Evolutionary conservation across 1,140 invertebrate genomes (phyloP), one percentile per base, ranked within the genome.

Genomic region (Harpegnathos saltator): DNA sequence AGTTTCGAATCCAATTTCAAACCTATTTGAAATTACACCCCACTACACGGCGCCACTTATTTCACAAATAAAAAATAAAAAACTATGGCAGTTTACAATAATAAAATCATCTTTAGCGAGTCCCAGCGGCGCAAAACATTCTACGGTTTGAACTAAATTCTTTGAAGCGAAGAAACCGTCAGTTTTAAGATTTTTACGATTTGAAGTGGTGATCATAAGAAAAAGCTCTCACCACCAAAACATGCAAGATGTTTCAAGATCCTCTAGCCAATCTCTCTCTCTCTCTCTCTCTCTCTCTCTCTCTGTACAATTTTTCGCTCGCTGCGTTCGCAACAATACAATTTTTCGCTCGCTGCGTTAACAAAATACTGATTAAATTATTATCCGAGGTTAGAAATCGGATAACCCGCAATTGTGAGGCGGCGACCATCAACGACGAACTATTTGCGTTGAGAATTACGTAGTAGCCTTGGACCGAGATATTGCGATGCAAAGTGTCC

Each of bases 401-500:
- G 62, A 26, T 78, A 78, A 78, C 22, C 63, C 33, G 5, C 22
- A 29, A 78, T 9, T 33, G 1, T 59, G 58, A 75, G 38, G 38
- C 14, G 19, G 15, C 26, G 33, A 52, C 44, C 48, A 52, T 74
- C 69, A 82, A 74, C 58, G 5, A 14, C 44, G 48, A 63, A 59
- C 22, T 82, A 82, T 82, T 82, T 82, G 48, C 80, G 29, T 63
- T 75, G 80, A 82, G 44, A 38, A 82, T 82, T 77, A 82, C 71
- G 52, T 82, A 66, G 74, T 26, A 58, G 66, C 69, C 62, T 65
- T 74, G 71, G 65, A 44, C 33, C 50, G 19, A 50, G 72, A 85
- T 89, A 90, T 91, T 85, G 89, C 85, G 85, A 90, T 89, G 87
- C 89, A 89, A 91, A 90, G 87, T 90, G 89, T 80, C 83, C 68